Base-by-base conservation (phyloP, 2,888 invertebrate genomes). In the Hypomecis punctinalis region DNA sequence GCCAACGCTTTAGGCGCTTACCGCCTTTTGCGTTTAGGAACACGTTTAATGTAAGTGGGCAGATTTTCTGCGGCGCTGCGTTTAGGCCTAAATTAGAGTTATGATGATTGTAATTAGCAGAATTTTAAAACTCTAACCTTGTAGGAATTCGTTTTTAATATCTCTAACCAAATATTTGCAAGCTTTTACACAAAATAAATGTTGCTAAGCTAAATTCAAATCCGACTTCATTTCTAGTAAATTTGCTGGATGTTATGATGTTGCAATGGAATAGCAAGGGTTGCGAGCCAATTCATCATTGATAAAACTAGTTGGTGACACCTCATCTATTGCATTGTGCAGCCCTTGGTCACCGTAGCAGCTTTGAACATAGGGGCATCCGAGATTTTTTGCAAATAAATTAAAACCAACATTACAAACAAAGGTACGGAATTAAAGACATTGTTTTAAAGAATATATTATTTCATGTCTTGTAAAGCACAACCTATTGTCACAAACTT, bases 1-100 rank as follows among this genome's bases (percentile, higher is more conserved):
- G 49, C 43, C 11, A 6, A 46, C 77, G 67, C 61, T 57, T 55
- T 56, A 60, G 72, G 55, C 77, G 69, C 74, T 83, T 91, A 83
- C 76, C 80, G 48, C 87, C 69, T 85, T 90, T 67, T 74, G 66
- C 39, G 5, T n/a, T 64, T 76, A 70, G 60, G 76, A 63, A 67
- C 79, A 77, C 86, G 87, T 85, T 90, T 89, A 86, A 86, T 85
- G 86, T 90, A 93, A 93, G 91, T 92, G 91, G 91, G 84, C 91
- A 91, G 91, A 92, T 91, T 90, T 90, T 85, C 85, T 77, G 78
- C 86, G 85, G 84, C 84, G 86, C 85, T 86, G 85, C 85, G 86
- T 88, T 91, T 90, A 90, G 90, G 91, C 92, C 91, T 89, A 90
- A 90, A 88, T 87, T 60, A 87, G 87, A 87, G 87, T 82, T 66